phyloP scores from a whole-genome alignment of 2,113 vertebrate genomes.

The Girardinichthys multiradiatus region DNA sequence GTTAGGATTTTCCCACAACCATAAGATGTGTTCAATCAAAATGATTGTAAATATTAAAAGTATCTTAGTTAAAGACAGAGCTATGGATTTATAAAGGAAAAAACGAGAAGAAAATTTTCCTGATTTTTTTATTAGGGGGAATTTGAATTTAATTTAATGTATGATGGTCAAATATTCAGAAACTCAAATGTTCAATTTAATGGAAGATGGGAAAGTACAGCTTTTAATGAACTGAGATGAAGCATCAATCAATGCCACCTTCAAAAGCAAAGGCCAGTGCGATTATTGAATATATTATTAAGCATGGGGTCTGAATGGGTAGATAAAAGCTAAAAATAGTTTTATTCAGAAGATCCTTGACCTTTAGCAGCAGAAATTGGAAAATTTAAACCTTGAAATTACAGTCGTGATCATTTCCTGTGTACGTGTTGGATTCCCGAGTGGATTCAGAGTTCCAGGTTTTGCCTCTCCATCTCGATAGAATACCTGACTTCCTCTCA shows the following conservation, averaged over 20 bases:
- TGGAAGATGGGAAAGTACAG: background rate
- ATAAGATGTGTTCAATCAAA: no score
- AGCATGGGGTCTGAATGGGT: conserved; percentile 9
- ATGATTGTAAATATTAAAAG: background rate
- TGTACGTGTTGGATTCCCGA: background rate
- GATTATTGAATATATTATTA: conserved; percentile 33
- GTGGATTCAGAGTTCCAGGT: background rate
- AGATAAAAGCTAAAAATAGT: conserved; percentile 26
- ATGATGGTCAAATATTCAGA: background rate
- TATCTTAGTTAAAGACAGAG: background rate
- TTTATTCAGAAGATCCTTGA: conserved; percentile 9
- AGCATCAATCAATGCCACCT: conserved; percentile 9
- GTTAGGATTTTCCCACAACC: no score
- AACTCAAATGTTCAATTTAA: background rate
- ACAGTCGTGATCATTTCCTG: background rate
- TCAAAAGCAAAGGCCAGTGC: conserved; percentile 10
- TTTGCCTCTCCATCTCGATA: background rate
- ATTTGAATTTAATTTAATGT: fast-evolving
- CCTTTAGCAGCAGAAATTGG: conserved; percentile 12
- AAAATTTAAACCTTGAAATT: conserved; percentile 7
- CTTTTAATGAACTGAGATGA: conserved; percentile 3
- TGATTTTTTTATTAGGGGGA: background rate
- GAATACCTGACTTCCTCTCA: background rate
- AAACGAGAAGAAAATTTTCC: background rate
- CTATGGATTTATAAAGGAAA: background rate